Conservation (phyloP, 92 coral and sea anemone genomes). For the Palythoa grandiflora region DNA sequence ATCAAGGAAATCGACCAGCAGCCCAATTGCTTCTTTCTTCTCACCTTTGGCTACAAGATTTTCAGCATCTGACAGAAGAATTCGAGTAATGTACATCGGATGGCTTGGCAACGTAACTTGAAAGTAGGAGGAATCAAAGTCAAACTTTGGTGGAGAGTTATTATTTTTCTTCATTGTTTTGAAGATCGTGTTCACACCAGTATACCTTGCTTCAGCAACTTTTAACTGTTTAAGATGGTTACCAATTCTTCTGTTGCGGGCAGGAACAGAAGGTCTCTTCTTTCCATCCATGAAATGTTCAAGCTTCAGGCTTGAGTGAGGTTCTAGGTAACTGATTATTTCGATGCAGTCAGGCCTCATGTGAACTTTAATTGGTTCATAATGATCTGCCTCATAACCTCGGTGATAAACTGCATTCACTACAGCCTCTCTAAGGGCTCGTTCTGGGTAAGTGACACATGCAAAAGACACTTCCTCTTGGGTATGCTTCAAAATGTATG, state of each 20-base stretch:
- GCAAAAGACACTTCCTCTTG: constrained; percentile 67
- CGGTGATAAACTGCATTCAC: constrained; percentile 85
- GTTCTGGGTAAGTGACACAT: constrained; percentile 70
- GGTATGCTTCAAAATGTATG: constrained; percentile 63
- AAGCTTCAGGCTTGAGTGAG: constrained; percentile 64
- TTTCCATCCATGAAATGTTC: constrained; percentile 71
- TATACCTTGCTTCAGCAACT: constrained; percentile 81
- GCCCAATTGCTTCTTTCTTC: constrained; percentile 59
- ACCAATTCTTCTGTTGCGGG: constrained; percentile 83
- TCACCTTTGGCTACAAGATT: constrained; percentile 75
- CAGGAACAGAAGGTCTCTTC: constrained; percentile 73
- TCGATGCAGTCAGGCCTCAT: constrained; percentile 78
- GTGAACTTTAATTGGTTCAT: constrained; percentile 71
- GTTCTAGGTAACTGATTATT: constrained; percentile 82
- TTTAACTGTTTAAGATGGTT: constrained; percentile 71
- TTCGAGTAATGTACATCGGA: constrained; percentile 67
- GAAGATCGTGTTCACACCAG: constrained; percentile 81
- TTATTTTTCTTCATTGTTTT: constrained; percentile 71
- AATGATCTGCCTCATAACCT: constrained; percentile 71
- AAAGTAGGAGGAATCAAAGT: constrained; percentile 61
- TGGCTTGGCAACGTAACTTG: constrained; percentile 79
- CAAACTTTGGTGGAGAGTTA: constrained; percentile 71
- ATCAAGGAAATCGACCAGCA: constrained; percentile 54
- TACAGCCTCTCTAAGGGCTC: constrained; percentile 80
- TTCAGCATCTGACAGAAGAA: constrained; percentile 62